Evolutionary conservation across 2,113 vertebrate genomes (phyloP), one percentile per base, ranked within the genome.

Genomic region (Paradoxurus hermaphroditus): DNA sequence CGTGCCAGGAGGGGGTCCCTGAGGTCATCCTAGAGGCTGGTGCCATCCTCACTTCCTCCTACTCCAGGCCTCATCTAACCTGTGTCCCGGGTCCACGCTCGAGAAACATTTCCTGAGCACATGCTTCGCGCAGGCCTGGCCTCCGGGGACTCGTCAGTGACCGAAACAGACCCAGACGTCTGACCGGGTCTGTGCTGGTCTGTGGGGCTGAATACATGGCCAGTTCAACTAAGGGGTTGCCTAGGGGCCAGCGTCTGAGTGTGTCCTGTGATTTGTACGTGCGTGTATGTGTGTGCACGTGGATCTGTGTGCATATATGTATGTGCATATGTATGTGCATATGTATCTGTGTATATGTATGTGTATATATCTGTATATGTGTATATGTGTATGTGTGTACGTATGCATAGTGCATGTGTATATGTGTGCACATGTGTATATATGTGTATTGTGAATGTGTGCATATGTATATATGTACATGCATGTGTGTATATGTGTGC

Each of bases 271-370:
- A 25, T 36, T 34, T 8, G 67, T 27, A 14, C 4, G 31, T 29
- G 31, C 23, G 39, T 12, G n/a, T 11, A 14, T 1, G 13, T 1
- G 3, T 11, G 16, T 15, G 19, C 0, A 19, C 25, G 8, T 1
- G 5, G 14, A 2, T 2, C 12, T 6, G 31, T 56, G 5, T 56
- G 53, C 14, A 15, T 23, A 3, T 49, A 19, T 49, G 4, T 14
- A 49, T 59, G 16, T 13, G 6, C 2, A 6, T 59, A 59, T 21
- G 21, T 59, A 8, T 59, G 49, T 1, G 5, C 16, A 59, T 21
- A 18, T 59, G 56, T 21, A 23, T 8, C 7, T 23, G 56, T 59
- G 7, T 21, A 23, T 59, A 23, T 59, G 7, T n/a, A n/a, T n/a
- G n/a, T n/a, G n/a, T n/a, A n/a, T n/a, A n/a, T n/a, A n/a, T n/a